Evolutionary conservation across 2,797 vertebrate genomes (phyloP), one percentile per base, ranked within the genome.

Genomic region (Hafferia zeledoni): DNA sequence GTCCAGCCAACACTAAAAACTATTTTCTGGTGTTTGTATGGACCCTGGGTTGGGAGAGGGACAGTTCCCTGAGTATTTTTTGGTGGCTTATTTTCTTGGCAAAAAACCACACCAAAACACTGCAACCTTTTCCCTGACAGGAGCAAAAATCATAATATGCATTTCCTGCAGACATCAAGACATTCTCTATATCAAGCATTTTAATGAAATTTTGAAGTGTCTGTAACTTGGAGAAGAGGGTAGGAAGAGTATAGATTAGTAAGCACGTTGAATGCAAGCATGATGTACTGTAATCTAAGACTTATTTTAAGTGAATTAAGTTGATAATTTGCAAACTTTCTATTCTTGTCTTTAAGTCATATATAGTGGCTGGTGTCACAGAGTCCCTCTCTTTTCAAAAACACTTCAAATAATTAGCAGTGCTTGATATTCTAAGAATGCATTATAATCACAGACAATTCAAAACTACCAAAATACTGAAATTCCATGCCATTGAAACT

Each of bases 211-310:
- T 52, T 52, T 28, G 15, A 64, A 31, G 5, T 47, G 17, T 24
- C 28, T 37, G 4, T 31, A 63, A 44, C 11, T 39, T 31, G 27
- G 17, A 50, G 6, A 74, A 9, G 6, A 39, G 1, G 8, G 3
- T 17, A 27, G 7, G 31, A 64, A 59, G 9, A 37, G 2, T 5
- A n/a, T 3, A 28, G 28, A n/a, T 55, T 30, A 78, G 27, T 75
- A 81, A 13, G 16, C 30, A 22, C 7, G 18, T 2, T 30, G 27
- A 60, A 39, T 24, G 27, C 8, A 56, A 63, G 8, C 13, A 43
- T 0, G 0, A 14, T 20, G 6, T 28, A 39, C 11, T 4, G 4
- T 16, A 49, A 52, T 24, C 9, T 11, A 53, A 17, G 11, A 5
- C 3, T 37, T 57, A 49, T 35, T 78, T 77, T 50, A 31, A 65